Evolutionary conservation across 1,140 invertebrate genomes (phyloP).

Genomic region (Pseudobourletiella spinata): DNA sequence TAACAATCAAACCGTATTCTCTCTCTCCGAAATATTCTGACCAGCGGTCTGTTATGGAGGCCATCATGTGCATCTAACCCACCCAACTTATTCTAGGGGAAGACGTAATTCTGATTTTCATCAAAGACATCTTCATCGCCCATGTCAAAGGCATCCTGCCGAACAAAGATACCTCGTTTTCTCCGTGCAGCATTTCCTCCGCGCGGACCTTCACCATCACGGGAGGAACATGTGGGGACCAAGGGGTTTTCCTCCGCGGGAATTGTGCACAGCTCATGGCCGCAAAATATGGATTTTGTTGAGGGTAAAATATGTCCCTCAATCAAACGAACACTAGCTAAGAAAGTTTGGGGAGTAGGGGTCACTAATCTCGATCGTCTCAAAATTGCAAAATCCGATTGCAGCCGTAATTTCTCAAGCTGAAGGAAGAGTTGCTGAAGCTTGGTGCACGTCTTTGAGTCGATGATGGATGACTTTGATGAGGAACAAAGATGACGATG

Average conservation of each 20-base stretch:
- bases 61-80: no score
- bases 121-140: conserved; percentile 24
- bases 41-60: no score
- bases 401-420: neutral
- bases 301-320: no score
- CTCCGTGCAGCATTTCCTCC: no score
- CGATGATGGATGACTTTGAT: neutral
- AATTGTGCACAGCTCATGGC: no score
- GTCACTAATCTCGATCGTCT: no score
- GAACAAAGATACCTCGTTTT: conserved; percentile 13
- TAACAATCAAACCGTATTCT: no score
- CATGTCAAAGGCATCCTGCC: conserved; percentile 32
- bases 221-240: neutral
- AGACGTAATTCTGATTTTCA: conserved; percentile 27
- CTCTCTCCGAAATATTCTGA: no score
- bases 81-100: no score
- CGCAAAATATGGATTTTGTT: no score
- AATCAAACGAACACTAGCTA: neutral
- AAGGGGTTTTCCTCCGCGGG: neutral
- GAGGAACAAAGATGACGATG: no score
- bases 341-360: neutral
- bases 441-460: neutral
- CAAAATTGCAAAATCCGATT: no score
- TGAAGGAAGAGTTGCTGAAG: neutral
- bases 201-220: neutral